These are phyloP conservation scores for Neria commutata DNA, from an alignment of 2,888 invertebrate genomes.

Conservation along the genomic window DNA sequence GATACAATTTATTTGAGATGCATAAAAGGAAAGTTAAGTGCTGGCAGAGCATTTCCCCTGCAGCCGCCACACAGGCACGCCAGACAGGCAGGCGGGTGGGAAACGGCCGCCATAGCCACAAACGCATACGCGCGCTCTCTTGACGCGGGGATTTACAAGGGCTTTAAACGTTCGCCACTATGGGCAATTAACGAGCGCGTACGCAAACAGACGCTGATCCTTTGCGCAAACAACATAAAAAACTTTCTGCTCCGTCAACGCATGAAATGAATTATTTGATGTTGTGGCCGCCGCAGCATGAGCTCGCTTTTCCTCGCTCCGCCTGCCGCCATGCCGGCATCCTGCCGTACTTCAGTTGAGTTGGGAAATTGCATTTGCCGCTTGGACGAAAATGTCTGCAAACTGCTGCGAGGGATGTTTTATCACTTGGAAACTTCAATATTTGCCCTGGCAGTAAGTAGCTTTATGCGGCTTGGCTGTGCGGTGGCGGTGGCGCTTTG, in stretches of 20 bases:
- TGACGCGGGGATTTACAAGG: slow-evolving; percentile 41
- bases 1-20: slow-evolving; percentile 1
- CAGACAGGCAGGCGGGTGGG: neutral
- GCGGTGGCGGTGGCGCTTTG: too few species aligned
- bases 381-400: neutral
- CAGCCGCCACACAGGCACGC: neutral
- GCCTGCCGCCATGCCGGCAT: slow-evolving; percentile 4
- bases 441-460: slow-evolving; percentile 6
- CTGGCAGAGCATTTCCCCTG: neutral
- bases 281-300: slow-evolving; percentile 13
- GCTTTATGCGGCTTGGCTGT: slow-evolving; percentile 10
- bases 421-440: slow-evolving; percentile 17
- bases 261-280: slow-evolving; percentile 1
- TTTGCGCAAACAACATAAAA: slow-evolving; percentile 51
- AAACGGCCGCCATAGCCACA: neutral
- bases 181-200: slow-evolving; percentile 57
- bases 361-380: neutral
- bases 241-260: slow-evolving; percentile 4
- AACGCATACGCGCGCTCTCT: slow-evolving; percentile 3
- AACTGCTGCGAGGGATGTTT: neutral
- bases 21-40: slow-evolving; percentile 2
- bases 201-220: slow-evolving; percentile 57
- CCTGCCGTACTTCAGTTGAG: neutral
- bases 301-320: too few species aligned
- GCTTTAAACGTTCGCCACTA: slow-evolving; percentile 58